Base-by-base conservation (phyloP, 2,888 invertebrate genomes). In the Spialia ferax region DNA sequence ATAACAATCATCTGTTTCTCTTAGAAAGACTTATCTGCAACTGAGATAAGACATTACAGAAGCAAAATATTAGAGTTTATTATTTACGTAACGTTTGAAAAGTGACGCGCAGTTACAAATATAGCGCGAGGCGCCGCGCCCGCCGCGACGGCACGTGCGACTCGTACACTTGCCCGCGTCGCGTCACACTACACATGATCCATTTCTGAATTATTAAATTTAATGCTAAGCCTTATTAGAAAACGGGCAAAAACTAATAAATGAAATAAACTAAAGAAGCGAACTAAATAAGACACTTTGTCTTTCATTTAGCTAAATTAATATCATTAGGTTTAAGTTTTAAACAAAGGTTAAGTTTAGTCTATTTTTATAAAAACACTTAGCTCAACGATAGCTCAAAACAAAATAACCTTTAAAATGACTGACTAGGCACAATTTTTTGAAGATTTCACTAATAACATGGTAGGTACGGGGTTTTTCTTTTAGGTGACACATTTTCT, bases 51-150 rank as follows among this genome's bases (percentile, higher is more conserved):
- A 18, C 10, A 15, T 45, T 15, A 10, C 1, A 52, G 23, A 23
- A 52, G 52, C 23, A 45, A 45, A 45, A 20, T 45, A 18, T 10
- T 1, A 15, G 8, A 20, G 18, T 45, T 18, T 10, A 45, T 8
- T 38, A 55, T 65, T 65, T 65, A 65, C 52, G 59, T 65, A 65
- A 59, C 42, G 23, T 50, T 57, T 57, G 64, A 57, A 42, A 48
- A 59, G 55, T 42, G 38, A 52, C 65, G 48, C 35, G 23, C 23
- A 13, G n/a, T 18, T 15, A 59, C 65, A 59, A 52, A 65, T 65
- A 59, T 59, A 59, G 52, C 59, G 32, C 48, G 52, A 23, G 50
- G 55, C 57, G 57, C 64, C 57, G 57, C 64, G 42, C 26, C 59
- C 57, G 57, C 64, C 57, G 57, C 64, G 42, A 15, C 59, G 59